Evolutionary conservation across 2,113 vertebrate species (phyloP).

Genomic region (Nannospalax galili): DNA sequence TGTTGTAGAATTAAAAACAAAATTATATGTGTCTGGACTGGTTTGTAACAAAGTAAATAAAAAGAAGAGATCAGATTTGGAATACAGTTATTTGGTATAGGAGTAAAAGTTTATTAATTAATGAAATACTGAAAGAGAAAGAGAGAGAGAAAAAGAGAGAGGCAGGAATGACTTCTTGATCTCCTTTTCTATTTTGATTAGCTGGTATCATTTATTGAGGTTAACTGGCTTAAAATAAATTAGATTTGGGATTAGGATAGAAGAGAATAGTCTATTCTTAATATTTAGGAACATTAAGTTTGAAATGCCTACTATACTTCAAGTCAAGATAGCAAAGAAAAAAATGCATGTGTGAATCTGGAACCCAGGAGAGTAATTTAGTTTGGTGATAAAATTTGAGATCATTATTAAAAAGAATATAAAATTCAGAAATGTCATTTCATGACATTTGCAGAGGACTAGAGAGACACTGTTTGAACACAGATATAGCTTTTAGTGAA

Average conservation of each 20-base stretch:
- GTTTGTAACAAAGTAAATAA: neutral
- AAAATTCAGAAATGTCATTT: slow-evolving; percentile 29
- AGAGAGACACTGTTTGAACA: neutral
- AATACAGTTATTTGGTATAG: neutral
- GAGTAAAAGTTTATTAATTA: neutral
- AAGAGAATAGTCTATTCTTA: slow-evolving; percentile 29
- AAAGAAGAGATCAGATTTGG: neutral
- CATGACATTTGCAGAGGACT: slow-evolving; percentile 12
- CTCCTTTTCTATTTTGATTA: neutral
- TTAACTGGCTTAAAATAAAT: neutral
- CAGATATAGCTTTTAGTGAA: neutral
- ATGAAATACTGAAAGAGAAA: neutral
- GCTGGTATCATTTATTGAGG: neutral
- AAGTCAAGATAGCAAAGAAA: slow-evolving; percentile 16
- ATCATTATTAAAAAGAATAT: neutral
- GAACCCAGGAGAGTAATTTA: slow-evolving; percentile 28
- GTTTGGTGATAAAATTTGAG: slow-evolving; percentile 23
- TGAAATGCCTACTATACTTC: slow-evolving; percentile 33
- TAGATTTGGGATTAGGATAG: neutral
- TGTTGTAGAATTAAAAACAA: neutral
- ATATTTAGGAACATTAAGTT: neutral
- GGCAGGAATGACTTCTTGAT: slow-evolving; percentile 12
- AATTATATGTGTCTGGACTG: neutral
- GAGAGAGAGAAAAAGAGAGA: no score
- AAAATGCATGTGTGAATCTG: neutral